These are phyloP conservation scores for Verasper variegatus DNA, from an alignment of 2,113 vertebrate species.

Conservation along the genomic window DNA sequence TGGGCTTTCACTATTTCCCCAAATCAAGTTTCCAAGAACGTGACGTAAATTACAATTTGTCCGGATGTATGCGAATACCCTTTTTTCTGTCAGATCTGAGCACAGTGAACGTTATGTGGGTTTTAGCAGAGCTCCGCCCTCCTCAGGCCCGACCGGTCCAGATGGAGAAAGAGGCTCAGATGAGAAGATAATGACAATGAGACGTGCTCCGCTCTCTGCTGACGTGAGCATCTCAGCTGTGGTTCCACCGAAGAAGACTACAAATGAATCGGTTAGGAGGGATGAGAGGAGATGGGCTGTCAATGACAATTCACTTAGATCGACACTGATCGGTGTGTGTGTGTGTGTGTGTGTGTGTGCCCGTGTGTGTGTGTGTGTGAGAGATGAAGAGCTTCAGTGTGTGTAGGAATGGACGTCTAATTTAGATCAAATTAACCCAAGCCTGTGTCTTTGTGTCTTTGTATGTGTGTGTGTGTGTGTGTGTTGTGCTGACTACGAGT, in stretches of 20 bases:
- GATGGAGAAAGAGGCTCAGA: no score
- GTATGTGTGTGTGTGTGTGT: neutral
- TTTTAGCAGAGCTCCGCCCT: no score
- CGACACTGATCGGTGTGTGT: constrained; percentile 13
- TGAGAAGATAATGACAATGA: no score
- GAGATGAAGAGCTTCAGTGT: neutral
- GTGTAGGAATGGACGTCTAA: neutral
- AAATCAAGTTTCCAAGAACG: no score
- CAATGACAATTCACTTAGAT: neutral
- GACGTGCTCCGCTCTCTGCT: no score
- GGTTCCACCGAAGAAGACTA: constrained; percentile 36
- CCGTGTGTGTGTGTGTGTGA: no score
- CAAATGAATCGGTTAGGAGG: constrained; percentile 52
- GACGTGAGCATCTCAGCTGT: constrained; percentile 2
- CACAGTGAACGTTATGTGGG: no score
- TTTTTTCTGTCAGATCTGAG: neutral
- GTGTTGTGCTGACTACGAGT: constrained; percentile 8
- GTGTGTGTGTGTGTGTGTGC: neutral
- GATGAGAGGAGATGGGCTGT: neutral
- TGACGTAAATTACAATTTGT: no score
- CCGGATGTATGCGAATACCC: no score
- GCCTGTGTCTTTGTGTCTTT: no score
- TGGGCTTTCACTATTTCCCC: no score
- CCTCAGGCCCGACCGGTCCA: no score
- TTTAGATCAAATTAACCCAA: neutral